phyloP scores from a whole-genome alignment of 2,797 vertebrate species.

The Champsocephalus esox region DNA sequence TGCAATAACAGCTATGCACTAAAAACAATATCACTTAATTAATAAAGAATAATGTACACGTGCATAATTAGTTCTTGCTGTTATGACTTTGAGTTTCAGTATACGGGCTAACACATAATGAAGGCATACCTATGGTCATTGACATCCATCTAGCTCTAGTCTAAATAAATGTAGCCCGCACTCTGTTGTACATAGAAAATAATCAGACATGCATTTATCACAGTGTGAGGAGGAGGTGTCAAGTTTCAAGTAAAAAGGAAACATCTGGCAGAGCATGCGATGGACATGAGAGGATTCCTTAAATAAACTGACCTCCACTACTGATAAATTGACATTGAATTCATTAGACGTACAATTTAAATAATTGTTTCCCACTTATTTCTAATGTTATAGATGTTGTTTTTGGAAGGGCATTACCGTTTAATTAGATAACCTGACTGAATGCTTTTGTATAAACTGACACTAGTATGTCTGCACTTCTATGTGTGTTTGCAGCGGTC shows the following conservation, averaged over 20 bases:
- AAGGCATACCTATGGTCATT: not conserved
- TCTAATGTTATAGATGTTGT: not conserved
- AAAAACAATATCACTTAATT: not conserved
- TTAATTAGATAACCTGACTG: not conserved
- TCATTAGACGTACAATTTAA: too few species aligned
- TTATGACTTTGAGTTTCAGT: not conserved
- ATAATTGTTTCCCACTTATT: not conserved
- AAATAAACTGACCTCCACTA: too few species aligned
- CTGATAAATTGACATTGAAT: too few species aligned
- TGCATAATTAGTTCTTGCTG: not conserved
- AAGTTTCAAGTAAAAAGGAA: too few species aligned
- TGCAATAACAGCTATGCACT: not conserved
- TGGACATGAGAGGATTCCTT: too few species aligned
- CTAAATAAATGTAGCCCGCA: too few species aligned
- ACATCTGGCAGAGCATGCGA: too few species aligned
- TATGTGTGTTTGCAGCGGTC: conserved; percentile 86
- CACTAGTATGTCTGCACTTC: not conserved
- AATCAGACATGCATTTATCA: too few species aligned
- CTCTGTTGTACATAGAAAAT: too few species aligned
- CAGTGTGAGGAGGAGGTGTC: too few species aligned
- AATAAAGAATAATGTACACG: not conserved
- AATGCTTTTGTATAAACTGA: conserved; percentile 4
- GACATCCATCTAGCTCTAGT: too few species aligned
- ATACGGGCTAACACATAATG: not conserved
- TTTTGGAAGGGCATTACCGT: conserved; percentile 1